Conservation (phyloP, 2,888 invertebrate species). For the Melipona bicolor region DNA sequence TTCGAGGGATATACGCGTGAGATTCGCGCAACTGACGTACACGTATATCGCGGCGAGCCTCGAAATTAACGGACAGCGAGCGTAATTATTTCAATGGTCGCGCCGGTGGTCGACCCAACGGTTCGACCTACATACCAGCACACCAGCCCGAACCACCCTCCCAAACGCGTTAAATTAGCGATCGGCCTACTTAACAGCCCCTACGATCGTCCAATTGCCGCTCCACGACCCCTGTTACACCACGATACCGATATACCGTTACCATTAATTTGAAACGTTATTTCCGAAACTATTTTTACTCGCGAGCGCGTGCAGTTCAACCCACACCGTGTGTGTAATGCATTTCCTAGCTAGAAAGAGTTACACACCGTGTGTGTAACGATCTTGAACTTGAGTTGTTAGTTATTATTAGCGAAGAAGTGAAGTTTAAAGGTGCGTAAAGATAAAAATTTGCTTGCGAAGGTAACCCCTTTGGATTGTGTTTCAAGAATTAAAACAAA, state of each 20-base stretch:
- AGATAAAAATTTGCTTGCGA: no score
- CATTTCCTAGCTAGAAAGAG: no score
- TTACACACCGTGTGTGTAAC: no score
- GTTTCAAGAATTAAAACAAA: no score
- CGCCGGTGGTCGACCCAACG: constrained; percentile 69
- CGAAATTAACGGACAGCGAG: constrained; percentile 82
- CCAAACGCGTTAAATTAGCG: constrained; percentile 64
- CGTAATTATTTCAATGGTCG: constrained; percentile 82
- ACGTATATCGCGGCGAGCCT: constrained; percentile 74
- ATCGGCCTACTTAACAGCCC: constrained; percentile 53
- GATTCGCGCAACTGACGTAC: constrained; percentile 53
- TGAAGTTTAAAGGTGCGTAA: no score
- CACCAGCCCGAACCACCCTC: constrained; percentile 48
- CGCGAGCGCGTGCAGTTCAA: no score
- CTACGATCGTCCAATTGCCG: constrained; percentile 24
- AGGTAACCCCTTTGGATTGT: no score
- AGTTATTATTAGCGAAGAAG: no score
- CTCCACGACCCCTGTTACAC: no score
- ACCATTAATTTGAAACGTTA: neutral
- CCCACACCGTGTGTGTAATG: no score
- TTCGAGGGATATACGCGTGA: constrained; percentile 47
- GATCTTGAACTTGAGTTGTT: no score
- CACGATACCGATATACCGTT: no score
- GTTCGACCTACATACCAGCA: constrained; percentile 74
- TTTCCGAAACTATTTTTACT: neutral